These are phyloP conservation scores for Ennomos fuscantarius DNA, from an alignment of 2,888 invertebrate genomes.

Conservation along the genomic window DNA sequence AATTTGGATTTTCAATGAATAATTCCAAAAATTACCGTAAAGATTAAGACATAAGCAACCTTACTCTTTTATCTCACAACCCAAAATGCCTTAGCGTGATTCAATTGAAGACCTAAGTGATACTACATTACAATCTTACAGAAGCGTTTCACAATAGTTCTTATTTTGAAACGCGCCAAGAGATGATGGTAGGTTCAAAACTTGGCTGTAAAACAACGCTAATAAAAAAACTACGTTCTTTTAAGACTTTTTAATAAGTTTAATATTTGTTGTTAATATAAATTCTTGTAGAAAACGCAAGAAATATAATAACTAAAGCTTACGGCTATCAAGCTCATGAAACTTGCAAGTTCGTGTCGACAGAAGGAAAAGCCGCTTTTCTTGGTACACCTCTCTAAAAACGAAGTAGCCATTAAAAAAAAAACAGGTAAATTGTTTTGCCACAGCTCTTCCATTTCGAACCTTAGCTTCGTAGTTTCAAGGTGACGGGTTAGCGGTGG, in stretches of 20 bases:
- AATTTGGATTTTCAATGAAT: too few species aligned
- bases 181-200: too few species aligned
- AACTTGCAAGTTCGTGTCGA: conserved; percentile 23
- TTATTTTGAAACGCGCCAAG: too few species aligned
- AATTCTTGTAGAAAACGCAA: conserved; percentile 9
- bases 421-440: conserved; percentile 19
- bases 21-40: too few species aligned
- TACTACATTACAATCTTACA: too few species aligned
- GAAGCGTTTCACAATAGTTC: too few species aligned
- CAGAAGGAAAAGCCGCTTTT: conserved; percentile 21
- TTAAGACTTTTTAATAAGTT: not conserved
- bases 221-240: too few species aligned
- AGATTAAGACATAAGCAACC: too few species aligned
- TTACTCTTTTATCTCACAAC: too few species aligned
- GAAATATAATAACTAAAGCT: conserved; percentile 12
- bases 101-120: too few species aligned
- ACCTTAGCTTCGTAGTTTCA: conserved; percentile 15
- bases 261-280: conserved; percentile 11
- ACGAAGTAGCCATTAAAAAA: conserved; percentile 15
- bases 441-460: conserved; percentile 7
- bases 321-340: conserved; percentile 3
- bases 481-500: conserved; percentile 4
- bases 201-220: too few species aligned
- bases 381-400: conserved; percentile 16
- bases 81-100: too few species aligned